Evolutionary conservation across 2,888 invertebrate genomes (phyloP).

Genomic region (Odontothrips loti): DNA sequence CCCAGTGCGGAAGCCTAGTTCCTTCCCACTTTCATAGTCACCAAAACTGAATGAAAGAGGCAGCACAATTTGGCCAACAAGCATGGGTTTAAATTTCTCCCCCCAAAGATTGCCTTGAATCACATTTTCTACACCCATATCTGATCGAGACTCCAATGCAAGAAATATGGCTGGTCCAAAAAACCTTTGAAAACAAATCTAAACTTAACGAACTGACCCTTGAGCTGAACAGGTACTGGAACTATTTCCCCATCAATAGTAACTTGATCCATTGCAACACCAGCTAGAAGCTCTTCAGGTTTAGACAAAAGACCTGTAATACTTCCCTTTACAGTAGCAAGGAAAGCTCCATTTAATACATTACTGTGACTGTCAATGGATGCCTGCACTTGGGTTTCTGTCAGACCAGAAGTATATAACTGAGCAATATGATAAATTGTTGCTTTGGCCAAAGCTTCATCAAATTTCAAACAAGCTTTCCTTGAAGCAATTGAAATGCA

Average conservation of each 20-base stretch:
- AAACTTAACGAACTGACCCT: not conserved
- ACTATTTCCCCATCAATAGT: not conserved
- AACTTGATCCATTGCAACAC: not conserved
- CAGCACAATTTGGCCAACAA: not conserved
- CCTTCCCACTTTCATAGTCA: not conserved
- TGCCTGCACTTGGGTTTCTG: not conserved
- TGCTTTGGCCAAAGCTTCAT: not conserved
- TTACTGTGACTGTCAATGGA: not conserved
- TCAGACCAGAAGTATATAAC: not conserved
- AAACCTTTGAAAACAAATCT: not conserved
- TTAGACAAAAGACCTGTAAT: too few relatives aligned
- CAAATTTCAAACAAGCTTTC: not conserved
- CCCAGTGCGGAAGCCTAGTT: not conserved
- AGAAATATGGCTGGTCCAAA: not conserved
- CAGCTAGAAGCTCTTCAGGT: not conserved
- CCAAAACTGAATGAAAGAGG: not conserved
- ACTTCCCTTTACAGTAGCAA: not conserved
- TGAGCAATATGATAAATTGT: not conserved
- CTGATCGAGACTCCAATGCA: not conserved
- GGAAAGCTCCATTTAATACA: not conserved
- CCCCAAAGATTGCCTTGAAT: not conserved
- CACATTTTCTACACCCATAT: not conserved
- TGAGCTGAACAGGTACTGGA: not conserved
- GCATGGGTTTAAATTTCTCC: not conserved
- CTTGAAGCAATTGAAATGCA: not conserved